Evolutionary conservation across 1,140 invertebrate genomes (phyloP).

Genomic region (Aphaenogaster floridana): DNA sequence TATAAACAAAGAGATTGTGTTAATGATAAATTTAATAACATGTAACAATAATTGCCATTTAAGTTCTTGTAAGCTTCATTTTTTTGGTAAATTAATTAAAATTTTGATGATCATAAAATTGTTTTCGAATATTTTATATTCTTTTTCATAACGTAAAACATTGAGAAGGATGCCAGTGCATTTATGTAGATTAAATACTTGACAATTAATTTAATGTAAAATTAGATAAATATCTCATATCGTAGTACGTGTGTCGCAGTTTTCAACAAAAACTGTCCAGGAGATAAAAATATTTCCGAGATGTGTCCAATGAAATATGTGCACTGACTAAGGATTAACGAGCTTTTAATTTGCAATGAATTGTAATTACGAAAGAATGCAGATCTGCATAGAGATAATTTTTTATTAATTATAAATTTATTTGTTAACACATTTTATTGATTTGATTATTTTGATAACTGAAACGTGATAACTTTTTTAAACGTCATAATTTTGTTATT

Average conservation of each 20-base stretch:
- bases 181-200: background rate
- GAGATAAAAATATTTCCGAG: slow-evolving; percentile 22
- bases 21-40: background rate
- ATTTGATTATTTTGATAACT: background rate
- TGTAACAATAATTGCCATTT: background rate
- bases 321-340: slow-evolving; percentile 16
- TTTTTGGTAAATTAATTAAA: background rate
- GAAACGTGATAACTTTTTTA: background rate
- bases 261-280: slow-evolving; percentile 16
- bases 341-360: background rate
- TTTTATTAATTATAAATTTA: slow-evolving; percentile 2
- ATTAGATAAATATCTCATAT: slow-evolving; percentile 28
- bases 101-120: background rate
- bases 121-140: background rate
- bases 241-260: background rate
- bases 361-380: background rate
- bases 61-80: background rate
- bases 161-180: background rate
- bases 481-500: background rate
- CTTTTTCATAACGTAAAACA: background rate
- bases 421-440: background rate
- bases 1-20: background rate
- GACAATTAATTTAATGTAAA: slow-evolving; percentile 31
- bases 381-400: background rate
- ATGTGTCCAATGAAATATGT: slow-evolving; percentile 7